phyloP scores from a whole-genome alignment of 1,140 invertebrate species.

The Drosophila elegans region DNA sequence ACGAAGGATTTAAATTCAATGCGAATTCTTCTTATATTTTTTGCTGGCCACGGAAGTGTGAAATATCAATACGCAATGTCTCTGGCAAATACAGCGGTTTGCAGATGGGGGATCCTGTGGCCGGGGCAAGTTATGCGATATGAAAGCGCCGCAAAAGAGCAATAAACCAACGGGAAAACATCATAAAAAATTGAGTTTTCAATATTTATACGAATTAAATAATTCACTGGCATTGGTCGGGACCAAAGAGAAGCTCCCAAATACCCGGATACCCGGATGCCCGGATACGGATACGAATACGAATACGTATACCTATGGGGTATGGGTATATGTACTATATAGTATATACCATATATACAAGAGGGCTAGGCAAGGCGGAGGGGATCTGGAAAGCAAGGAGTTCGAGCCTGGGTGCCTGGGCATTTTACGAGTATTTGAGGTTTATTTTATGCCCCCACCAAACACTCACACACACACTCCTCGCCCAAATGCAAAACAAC shows the following conservation, averaged over 20 bases:
- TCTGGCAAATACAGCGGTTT: not conserved
- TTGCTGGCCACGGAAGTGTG: slow-evolving; percentile 31
- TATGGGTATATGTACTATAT: not conserved
- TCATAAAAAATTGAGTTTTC: slow-evolving; percentile 81
- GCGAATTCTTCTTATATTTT: slow-evolving; percentile 13
- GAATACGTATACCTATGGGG: not conserved
- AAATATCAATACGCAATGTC: slow-evolving; percentile 44
- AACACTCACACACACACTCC: slow-evolving; percentile 1
- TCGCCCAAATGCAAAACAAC: slow-evolving; percentile 68
- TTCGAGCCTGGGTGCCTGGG: slow-evolving; percentile 16
- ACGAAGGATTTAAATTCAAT: slow-evolving; percentile 40
- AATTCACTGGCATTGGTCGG: slow-evolving; percentile 65
- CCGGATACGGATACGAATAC: not conserved
- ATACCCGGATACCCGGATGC: not conserved
- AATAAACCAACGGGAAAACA: slow-evolving; percentile 79
- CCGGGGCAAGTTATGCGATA: slow-evolving; percentile 54
- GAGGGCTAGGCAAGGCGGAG: slow-evolving; percentile 24
- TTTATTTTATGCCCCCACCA: slow-evolving; percentile 74
- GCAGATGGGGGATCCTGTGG: slow-evolving; percentile 5
- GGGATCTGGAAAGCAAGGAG: slow-evolving; percentile 14
- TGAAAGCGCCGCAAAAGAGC: slow-evolving; percentile 72
- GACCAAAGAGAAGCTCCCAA: slow-evolving; percentile 18
- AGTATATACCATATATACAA: not conserved
- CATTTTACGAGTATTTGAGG: slow-evolving; percentile 80
- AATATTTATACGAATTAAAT: slow-evolving; percentile 83